Conservation (phyloP, 2,797 vertebrate species). For the Pampus argenteus region DNA sequence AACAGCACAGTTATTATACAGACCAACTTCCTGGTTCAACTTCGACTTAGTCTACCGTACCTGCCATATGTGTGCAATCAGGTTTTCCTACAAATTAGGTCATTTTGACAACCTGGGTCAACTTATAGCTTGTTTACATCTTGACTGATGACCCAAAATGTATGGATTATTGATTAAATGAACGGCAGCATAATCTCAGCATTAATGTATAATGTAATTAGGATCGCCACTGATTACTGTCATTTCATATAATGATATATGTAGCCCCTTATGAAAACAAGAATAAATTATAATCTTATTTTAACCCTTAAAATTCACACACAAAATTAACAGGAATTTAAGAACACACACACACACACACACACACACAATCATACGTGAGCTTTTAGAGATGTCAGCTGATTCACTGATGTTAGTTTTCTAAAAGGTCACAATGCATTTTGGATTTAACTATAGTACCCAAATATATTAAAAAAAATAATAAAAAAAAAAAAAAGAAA, state of each 20-base stretch:
- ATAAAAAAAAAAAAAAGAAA: no score
- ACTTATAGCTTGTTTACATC: slow-evolving; percentile 9
- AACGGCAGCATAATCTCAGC: background rate
- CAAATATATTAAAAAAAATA: no score
- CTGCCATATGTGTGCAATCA: background rate
- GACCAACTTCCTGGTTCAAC: background rate
- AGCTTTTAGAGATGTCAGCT: slow-evolving; percentile 11
- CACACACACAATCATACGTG: slow-evolving; percentile 6
- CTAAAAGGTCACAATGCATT: slow-evolving; percentile 52
- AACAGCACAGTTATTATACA: no score
- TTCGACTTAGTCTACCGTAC: background rate
- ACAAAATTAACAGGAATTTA: background rate
- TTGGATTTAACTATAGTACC: slow-evolving; percentile 36
- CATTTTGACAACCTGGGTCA: background rate
- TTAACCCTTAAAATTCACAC: background rate
- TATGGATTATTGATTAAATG: background rate
- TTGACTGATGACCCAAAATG: background rate
- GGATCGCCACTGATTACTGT: background rate
- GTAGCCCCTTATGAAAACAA: background rate
- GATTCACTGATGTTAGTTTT: slow-evolving; percentile 32
- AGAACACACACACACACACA: slow-evolving; percentile 16
- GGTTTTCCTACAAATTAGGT: background rate
- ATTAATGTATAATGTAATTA: no score
- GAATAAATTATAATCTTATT: background rate
- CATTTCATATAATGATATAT: no score